Evolutionary conservation across 2,888 invertebrate genomes (phyloP), one percentile per base, ranked within the genome.

Genomic region (Pristionchus mayeri): DNA sequence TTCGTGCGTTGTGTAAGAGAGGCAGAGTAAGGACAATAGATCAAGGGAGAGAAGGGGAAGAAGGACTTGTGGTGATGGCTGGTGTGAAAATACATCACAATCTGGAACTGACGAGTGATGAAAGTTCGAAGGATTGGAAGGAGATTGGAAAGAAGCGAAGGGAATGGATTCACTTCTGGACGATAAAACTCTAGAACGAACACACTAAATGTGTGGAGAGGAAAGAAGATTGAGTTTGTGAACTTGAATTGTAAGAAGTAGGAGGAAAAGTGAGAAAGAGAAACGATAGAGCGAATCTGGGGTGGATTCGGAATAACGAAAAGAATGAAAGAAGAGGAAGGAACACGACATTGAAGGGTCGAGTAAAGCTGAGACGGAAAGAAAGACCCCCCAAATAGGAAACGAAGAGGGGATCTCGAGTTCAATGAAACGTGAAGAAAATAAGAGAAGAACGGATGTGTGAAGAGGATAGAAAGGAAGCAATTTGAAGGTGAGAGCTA

Each of bases 341-440:
- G 57, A 30, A 60, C n/a, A n/a, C 30, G 57, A 63, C 63, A 63
- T 34, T 21, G 63, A 37, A 34, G 34, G 34, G 60, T 63, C 63
- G 63, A 13, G 27, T 57, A 7, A 6, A 13, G 44, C 44, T 44
- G 44, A 44, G 44, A 44, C 6, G 57, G 24, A 21, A 34, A 63
- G 34, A 24, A 34, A 13, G 63, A 63, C 63, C 63, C 63, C 63
- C 24, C 60, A 60, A 30, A 60, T 18, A 34, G 37, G 63, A 13
- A 13, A 9, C 13, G 44, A 34, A 18, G 18, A 18, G 60, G 30
- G 60, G 63, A 63, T 63, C 18, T 63, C 40, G 71, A 71, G 71
- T 71, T 37, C 71, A 71, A 71, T 71, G 71, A 71, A 71, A 71
- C 71, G 71, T 71, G 71, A 71, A 71, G 40, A 40, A 44, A 71